Evolutionary conservation across 2,113 vertebrate genomes (phyloP).

Genomic region (Oreamnos americanus): DNA sequence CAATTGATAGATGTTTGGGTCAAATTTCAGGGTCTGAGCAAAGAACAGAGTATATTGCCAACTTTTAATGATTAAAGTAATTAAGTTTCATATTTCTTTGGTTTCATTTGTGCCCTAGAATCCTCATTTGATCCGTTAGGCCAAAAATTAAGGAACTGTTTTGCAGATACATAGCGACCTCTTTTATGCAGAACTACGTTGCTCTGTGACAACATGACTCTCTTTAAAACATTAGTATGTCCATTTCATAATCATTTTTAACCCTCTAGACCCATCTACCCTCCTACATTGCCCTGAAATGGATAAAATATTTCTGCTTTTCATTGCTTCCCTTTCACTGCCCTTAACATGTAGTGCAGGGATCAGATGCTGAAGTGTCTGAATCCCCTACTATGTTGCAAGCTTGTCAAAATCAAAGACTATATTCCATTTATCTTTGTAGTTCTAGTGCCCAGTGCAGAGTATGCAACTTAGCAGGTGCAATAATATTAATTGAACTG

Average conservation of each 20-base stretch:
- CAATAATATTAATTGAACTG: neutral
- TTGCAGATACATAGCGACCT: neutral
- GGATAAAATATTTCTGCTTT: neutral
- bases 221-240: neutral
- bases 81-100: neutral
- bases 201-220: neutral
- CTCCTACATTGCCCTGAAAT: neutral
- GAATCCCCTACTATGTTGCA: neutral
- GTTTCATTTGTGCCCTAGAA: neutral
- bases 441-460: neutral
- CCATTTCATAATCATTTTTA: neutral
- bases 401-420: neutral
- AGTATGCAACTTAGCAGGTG: neutral
- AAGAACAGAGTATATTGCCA: neutral
- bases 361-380: neutral
- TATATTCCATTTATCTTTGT: neutral
- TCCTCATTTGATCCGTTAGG: neutral
- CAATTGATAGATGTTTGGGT: neutral
- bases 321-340: neutral
- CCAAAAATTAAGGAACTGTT: conserved; percentile 10
- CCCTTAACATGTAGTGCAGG: neutral
- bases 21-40: neutral
- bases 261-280: neutral
- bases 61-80: conserved; percentile 6
- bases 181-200: neutral